phyloP scores from a whole-genome alignment of 37 sponge, comb jelly and placozoan genomes.

The Crambe crambe region DNA sequence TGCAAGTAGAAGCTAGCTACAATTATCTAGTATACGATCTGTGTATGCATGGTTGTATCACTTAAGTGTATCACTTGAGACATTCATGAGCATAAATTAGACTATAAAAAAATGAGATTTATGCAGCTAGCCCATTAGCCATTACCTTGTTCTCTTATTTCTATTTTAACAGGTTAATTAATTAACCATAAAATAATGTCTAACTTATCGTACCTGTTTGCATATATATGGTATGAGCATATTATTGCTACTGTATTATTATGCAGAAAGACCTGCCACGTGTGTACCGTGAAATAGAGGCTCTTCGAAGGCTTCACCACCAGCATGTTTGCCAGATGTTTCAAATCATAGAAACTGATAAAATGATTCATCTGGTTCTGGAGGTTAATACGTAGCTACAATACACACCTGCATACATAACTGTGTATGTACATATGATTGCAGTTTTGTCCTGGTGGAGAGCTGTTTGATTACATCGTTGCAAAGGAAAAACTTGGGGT shows the following conservation, averaged over 20 bases:
- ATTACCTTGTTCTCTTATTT: too few relatives aligned
- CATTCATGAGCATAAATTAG: too few relatives aligned
- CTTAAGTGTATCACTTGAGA: neutral
- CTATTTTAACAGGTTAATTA: too few relatives aligned
- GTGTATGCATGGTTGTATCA: neutral
- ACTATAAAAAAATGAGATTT: too few relatives aligned
- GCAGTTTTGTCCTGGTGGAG: slow-evolving; percentile 93
- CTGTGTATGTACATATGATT: neutral
- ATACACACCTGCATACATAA: neutral
- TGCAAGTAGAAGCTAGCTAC: too few relatives aligned
- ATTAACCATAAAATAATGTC: too few relatives aligned
- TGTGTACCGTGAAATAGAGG: slow-evolving; percentile 74
- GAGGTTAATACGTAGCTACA: slow-evolving; percentile 60
- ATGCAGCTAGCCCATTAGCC: too few relatives aligned
- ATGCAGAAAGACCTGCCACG: slow-evolving; percentile 88
- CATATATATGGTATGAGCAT: too few relatives aligned
- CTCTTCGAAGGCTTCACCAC: slow-evolving; percentile 81
- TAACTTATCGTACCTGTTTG: too few relatives aligned
- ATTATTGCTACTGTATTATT: too few relatives aligned
- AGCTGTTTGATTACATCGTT: slow-evolving; percentile 96
- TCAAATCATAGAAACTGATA: slow-evolving; percentile 86
- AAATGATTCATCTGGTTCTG: slow-evolving; percentile 73
- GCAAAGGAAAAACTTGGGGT: slow-evolving; percentile 87
- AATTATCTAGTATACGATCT: neutral
- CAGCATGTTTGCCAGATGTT: slow-evolving; percentile 94